These are phyloP conservation scores for Platycheirus albimanus DNA, from an alignment of 2,888 invertebrate genomes.

Conservation along the genomic window DNA sequence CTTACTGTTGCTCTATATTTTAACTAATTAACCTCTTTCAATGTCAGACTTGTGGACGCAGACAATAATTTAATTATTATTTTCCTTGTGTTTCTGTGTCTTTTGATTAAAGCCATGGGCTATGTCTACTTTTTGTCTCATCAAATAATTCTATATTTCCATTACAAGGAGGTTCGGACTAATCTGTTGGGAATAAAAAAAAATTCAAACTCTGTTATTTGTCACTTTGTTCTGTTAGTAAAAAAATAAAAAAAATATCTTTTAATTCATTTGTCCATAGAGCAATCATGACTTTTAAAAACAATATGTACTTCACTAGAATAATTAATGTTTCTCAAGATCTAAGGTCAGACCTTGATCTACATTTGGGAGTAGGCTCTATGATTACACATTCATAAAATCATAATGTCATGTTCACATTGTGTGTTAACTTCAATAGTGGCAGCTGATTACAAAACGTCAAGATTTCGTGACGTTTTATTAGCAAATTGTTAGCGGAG, in stretches of 20 bases:
- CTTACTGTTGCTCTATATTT: slow-evolving; percentile 7
- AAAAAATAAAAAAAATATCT: slow-evolving; percentile 3
- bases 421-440: slow-evolving; percentile 3
- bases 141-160: neutral
- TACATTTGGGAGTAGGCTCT: slow-evolving; percentile 2
- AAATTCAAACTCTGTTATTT: neutral
- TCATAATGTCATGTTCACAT: slow-evolving; percentile 37
- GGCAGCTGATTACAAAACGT: slow-evolving; percentile 23
- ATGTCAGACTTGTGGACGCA: neutral
- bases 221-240: neutral
- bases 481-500: neutral
- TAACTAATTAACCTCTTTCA: slow-evolving; percentile 17
- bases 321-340: slow-evolving; percentile 34
- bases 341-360: slow-evolving; percentile 54
- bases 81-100: neutral
- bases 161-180: neutral
- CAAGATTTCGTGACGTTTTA: neutral
- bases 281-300: slow-evolving; percentile 7
- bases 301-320: neutral
- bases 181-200: too few species aligned
- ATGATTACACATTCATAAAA: slow-evolving; percentile 27
- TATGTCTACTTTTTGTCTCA: neutral
- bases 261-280: slow-evolving; percentile 1
- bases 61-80: slow-evolving; percentile 1
- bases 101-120: neutral